Base-by-base conservation (phyloP, 2,797 vertebrate genomes). In the Okamejei kenojei region DNA sequence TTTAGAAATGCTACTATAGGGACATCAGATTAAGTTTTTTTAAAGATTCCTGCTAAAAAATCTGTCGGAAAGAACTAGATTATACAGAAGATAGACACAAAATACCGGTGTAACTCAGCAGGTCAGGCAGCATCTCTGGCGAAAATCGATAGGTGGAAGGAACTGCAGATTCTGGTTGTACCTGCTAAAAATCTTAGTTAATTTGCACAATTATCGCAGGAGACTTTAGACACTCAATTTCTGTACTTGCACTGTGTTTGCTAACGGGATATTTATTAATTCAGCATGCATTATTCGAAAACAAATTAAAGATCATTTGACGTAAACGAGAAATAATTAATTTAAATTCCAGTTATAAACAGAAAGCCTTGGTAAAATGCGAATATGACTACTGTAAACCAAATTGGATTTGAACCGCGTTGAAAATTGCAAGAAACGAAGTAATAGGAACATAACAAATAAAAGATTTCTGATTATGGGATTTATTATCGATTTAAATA, bases 401-500 rank as follows among this genome's bases (percentile, higher is more conserved):
- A 2, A 45, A 45, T 45, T 45, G 45, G 45, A 45, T 45, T 45
- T 45, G 45, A 3, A 45, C 45, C 45, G 0, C 45, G 45, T 45
- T 45, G 45, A 45, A 65, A 7, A 63, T 7, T 7, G 13, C 11
- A 7, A 61, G 61, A 32, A 88, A 88, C 13, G 4, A 88, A 88
- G 32, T 23, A 1, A 61, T 63, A 88, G n/a, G 63, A 65, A 68
- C 19, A 8, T 68, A 35, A 65, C n/a, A n/a, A 68, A 88, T n/a
- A 35, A 45, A n/a, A 29, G 10, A 58, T 84, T n/a, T 81, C 11
- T 26, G 21, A 81, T 35, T 35, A 68, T 7, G 68, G n/a, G 63
- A 88, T 32, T 88, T 88, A 86, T 32, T 86, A n/a, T 88, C 32
- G 13, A 86, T 86, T 86, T 68, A 21, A 78, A 78, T 78, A 88